Evolutionary conservation across 2,113 vertebrate genomes (phyloP).

Genomic region (Xenotilapia longispinis): DNA sequence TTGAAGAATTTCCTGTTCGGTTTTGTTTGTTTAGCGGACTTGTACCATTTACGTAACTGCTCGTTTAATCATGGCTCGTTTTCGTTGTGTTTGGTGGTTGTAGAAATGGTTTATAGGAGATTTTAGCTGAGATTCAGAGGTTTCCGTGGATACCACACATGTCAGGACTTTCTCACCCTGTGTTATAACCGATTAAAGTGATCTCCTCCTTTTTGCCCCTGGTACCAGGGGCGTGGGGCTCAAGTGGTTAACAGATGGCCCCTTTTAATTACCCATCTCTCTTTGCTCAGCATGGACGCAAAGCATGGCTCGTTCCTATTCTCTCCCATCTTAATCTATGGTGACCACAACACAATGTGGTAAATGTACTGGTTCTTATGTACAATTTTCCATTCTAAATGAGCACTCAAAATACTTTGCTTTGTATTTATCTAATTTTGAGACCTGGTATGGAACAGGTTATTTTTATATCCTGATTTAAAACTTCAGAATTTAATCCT

Average conservation of each 20-base stretch:
- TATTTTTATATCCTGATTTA: background rate
- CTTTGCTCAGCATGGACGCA: background rate
- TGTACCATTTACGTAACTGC: background rate
- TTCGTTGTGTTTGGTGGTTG: background rate
- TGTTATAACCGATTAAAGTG: background rate
- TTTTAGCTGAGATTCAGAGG: background rate
- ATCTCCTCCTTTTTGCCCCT: background rate
- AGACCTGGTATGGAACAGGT: background rate
- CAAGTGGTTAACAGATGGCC: background rate
- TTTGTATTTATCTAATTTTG: background rate
- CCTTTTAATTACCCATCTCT: background rate
- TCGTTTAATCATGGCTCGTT: background rate
- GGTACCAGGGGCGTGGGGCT: background rate
- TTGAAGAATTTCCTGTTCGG: background rate
- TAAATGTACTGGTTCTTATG: background rate
- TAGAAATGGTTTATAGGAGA: background rate
- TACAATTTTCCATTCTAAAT: background rate
- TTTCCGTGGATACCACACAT: background rate
- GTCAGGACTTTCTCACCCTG: background rate
- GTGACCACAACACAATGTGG: background rate
- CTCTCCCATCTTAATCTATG: background rate
- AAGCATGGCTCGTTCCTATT: background rate
- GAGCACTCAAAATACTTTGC: background rate
- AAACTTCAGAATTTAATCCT: background rate
- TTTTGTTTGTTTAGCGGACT: background rate